phyloP scores from a whole-genome alignment of 2,113 vertebrate genomes.

The Tragelaphus imberbis region DNA sequence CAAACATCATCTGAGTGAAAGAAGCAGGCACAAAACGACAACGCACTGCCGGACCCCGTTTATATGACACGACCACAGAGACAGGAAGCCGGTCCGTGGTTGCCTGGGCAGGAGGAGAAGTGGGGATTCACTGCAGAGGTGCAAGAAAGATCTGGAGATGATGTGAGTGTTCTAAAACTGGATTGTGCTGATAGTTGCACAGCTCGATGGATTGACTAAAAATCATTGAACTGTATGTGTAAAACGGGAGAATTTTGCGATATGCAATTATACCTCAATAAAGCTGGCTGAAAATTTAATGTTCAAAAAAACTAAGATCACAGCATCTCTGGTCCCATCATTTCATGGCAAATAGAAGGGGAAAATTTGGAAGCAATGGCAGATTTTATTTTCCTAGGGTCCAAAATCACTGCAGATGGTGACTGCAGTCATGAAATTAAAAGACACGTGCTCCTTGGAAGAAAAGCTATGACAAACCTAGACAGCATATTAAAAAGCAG shows the following conservation, averaged over 20 bases:
- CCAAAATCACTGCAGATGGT: neutral
- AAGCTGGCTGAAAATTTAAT: neutral
- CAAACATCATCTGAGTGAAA: neutral
- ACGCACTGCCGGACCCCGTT: rapidly evolving
- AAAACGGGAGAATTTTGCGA: neutral
- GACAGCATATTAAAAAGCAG: neutral
- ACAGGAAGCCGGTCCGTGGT: neutral
- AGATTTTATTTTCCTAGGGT: neutral
- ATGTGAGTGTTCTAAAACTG: neutral
- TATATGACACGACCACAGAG: neutral
- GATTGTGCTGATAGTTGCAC: neutral
- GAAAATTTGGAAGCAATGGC: neutral
- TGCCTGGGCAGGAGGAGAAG: neutral
- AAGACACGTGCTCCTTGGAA: neutral
- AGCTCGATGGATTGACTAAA: neutral
- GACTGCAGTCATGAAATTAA: neutral
- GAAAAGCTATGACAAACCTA: neutral
- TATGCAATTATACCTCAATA: neutral
- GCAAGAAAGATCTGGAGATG: neutral
- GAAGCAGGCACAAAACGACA: neutral
- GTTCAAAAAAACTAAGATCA: neutral
- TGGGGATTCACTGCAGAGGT: neutral
- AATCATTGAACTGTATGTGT: neutral
- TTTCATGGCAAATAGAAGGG: neutral
- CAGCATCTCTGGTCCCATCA: neutral